Percentiles rank a stretch among this genome's conserved stretches.
Evolutionary conservation across 2,888 invertebrate genomes (phyloP).

Genomic region (Spicauda simplicius): DNA sequence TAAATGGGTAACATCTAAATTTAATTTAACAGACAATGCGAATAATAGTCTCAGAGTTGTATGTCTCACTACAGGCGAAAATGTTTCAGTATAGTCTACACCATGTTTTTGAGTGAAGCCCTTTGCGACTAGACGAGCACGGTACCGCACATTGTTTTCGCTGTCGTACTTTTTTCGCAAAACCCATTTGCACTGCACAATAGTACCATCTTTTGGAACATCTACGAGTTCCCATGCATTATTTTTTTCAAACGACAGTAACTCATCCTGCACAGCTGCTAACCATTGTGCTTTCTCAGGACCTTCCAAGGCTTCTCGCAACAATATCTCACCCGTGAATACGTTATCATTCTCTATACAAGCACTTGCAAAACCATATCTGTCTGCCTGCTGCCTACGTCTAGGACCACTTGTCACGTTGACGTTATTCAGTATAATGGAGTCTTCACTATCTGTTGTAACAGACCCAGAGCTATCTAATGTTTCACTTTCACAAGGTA

Average conservation of each 20-base stretch:
- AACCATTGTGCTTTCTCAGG: slow-evolving; percentile 41
- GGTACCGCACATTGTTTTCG: neutral
- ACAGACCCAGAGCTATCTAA: slow-evolving; percentile 19
- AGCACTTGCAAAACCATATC: slow-evolving; percentile 33
- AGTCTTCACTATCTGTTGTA: slow-evolving; percentile 35
- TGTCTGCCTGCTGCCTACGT: slow-evolving; percentile 31
- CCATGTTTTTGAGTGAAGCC: slow-evolving; percentile 32
- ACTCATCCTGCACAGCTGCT: slow-evolving; percentile 38
- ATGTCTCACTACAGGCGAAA: slow-evolving; percentile 25
- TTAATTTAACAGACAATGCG: too few species aligned
- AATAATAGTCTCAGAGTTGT: too few species aligned
- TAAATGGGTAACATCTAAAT: too few species aligned
- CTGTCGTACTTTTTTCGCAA: neutral
- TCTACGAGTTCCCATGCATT: slow-evolving; percentile 39
- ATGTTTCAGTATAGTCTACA: slow-evolving; percentile 32
- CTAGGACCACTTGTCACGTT: slow-evolving; percentile 24
- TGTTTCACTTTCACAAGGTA: slow-evolving; percentile 35
- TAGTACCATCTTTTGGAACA: neutral
- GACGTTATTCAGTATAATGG: neutral
- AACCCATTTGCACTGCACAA: neutral
- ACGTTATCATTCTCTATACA: slow-evolving; percentile 22
- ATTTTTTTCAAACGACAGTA: slow-evolving; percentile 40
- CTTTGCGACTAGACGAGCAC: slow-evolving; percentile 15
- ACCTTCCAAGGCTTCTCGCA: slow-evolving; percentile 36
- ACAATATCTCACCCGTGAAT: neutral